These are phyloP conservation scores for Parnassius apollo DNA, from an alignment of 2,888 invertebrate genomes.

Conservation along the genomic window DNA sequence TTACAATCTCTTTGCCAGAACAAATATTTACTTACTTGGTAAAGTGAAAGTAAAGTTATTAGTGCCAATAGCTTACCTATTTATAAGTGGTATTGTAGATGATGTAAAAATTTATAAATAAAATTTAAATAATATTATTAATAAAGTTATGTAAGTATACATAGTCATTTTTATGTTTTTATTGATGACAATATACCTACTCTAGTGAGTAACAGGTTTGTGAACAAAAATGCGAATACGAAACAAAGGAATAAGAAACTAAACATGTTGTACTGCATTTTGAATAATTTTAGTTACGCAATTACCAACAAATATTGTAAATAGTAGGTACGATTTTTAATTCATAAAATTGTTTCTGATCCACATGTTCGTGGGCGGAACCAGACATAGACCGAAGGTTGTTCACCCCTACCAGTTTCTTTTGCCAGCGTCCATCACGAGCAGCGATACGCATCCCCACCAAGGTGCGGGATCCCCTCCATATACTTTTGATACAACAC, in stretches of 20 bases:
- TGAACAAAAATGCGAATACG: not conserved
- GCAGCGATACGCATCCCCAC: conserved; percentile 76
- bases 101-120: no score
- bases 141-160: no score
- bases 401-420: conserved; percentile 78
- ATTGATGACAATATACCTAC: no score
- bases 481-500: conserved; percentile 64
- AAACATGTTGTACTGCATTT: conserved; percentile 12
- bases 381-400: conserved; percentile 65
- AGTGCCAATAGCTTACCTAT: no score
- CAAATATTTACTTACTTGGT: not conserved
- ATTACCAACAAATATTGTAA: conserved; percentile 42
- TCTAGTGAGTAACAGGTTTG: no score
- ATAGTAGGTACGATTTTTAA: conserved; percentile 35
- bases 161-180: no score
- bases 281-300: conserved; percentile 59
- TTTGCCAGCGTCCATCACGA: conserved; percentile 63
- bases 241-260: conserved; percentile 14
- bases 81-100: no score
- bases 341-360: conserved; percentile 44
- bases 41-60: no score
- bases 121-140: no score
- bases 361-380: conserved; percentile 55
- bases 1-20: no score
- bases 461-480: conserved; percentile 79